These are phyloP conservation scores for Ctenochaetus hawaiiensis DNA, from an alignment of 2,797 vertebrate species.

Conservation along the genomic window DNA sequence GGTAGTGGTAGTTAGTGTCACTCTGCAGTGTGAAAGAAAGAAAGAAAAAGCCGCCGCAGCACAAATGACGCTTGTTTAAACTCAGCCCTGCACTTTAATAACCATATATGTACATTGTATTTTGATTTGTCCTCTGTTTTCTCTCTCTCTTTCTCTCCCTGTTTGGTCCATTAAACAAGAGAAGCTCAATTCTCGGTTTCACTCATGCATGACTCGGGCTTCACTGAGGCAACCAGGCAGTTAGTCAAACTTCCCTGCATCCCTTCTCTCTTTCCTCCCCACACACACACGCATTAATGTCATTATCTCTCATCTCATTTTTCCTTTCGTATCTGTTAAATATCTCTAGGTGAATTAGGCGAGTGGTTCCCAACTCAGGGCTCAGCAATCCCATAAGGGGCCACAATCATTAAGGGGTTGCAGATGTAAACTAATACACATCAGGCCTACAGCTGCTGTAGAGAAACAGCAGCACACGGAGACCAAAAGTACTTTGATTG, in stretches of 20 bases:
- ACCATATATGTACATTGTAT: conserved; percentile 17
- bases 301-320: not conserved
- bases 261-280: conserved; percentile 6
- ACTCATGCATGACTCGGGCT: conserved; percentile 64
- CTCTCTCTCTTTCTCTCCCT: conserved; percentile 18
- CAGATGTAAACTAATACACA: not conserved
- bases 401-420: not conserved
- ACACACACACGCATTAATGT: not conserved
- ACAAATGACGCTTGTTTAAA: conserved; percentile 17
- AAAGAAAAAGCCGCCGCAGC: not conserved
- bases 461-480: not conserved
- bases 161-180: conserved; percentile 67
- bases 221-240: conserved; percentile 59
- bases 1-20: conserved; percentile 16
- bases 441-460: not conserved
- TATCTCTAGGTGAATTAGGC: not conserved
- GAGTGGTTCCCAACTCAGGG: not conserved
- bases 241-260: conserved; percentile 55
- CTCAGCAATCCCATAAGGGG: not conserved
- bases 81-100: not conserved
- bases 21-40: conserved; percentile 10
- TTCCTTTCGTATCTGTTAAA: conserved; percentile 13
- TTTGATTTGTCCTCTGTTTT: conserved; percentile 42
- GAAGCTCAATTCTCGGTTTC: conserved; percentile 60
- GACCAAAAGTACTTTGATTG: not conserved